Conservation (phyloP, 2,888 invertebrate genomes). For the Cristatella mucedo region DNA sequence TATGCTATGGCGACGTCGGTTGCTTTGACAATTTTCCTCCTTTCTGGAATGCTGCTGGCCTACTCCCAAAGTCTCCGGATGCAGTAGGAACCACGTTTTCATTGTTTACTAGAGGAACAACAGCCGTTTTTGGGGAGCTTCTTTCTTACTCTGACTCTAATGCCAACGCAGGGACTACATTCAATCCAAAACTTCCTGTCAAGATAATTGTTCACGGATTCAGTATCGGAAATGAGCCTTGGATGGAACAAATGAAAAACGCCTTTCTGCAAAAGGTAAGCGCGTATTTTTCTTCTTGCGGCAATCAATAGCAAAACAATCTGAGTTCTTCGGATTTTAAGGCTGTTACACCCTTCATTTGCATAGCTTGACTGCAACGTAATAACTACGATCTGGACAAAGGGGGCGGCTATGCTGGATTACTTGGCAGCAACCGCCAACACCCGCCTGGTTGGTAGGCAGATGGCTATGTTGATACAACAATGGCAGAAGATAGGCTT, state of each 20-base stretch:
- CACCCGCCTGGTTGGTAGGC: constrained; percentile 65
- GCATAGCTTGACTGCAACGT: constrained; percentile 20
- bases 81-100: constrained; percentile 60
- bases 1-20: constrained; percentile 19
- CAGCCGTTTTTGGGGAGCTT: constrained; percentile 31
- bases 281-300: no score
- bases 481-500: constrained; percentile 38
- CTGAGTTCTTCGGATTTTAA: no score
- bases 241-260: constrained; percentile 82
- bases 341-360: no score
- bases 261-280: constrained; percentile 72
- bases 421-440: constrained; percentile 84
- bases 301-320: no score
- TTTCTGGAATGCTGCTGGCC: constrained; percentile 18
- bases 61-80: constrained; percentile 19
- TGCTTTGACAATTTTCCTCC: constrained; percentile 22
- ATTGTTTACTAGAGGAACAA: constrained; percentile 46
- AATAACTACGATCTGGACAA: constrained; percentile 20
- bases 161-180: constrained; percentile 54
- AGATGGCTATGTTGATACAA: no score
- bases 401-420: constrained; percentile 18
- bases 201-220: constrained; percentile 84
- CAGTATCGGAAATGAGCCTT: constrained; percentile 73
- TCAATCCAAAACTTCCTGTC: constrained; percentile 59
- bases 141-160: constrained; percentile 53